Conservation (phyloP, 2,113 vertebrate genomes). For the Martes martes region DNA sequence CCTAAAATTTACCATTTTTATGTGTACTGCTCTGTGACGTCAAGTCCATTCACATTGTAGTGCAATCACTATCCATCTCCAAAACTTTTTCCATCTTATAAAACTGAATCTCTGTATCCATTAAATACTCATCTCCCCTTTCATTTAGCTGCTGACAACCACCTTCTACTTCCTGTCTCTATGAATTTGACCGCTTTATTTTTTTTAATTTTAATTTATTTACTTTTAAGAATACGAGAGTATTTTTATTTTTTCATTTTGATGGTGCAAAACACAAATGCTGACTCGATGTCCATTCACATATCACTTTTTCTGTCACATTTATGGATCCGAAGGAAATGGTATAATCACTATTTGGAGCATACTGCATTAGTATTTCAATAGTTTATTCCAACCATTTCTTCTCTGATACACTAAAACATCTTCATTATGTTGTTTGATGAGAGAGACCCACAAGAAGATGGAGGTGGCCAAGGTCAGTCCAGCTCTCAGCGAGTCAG, state of each 20-base stretch:
- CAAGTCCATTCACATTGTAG: background rate
- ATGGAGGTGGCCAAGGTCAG: no score
- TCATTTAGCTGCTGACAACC: background rate
- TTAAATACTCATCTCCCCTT: background rate
- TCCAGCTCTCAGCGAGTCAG: no score
- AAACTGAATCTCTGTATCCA: background rate
- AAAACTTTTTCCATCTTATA: background rate
- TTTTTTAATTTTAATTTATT: background rate
- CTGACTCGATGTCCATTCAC: background rate
- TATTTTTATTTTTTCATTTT: slow-evolving; percentile 68
- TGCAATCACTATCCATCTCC: background rate
- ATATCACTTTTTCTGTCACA: background rate
- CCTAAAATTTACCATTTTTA: background rate
- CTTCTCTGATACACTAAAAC: background rate
- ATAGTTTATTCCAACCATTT: background rate
- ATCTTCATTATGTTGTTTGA: background rate
- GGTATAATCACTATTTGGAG: background rate
- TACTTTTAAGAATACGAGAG: background rate
- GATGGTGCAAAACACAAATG: slow-evolving; percentile 29
- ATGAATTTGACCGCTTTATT: background rate
- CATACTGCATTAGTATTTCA: background rate
- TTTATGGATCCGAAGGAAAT: background rate
- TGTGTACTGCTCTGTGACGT: background rate
- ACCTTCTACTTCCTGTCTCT: background rate
- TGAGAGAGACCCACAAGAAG: background rate